phyloP scores from a whole-genome alignment of 2,888 invertebrate species.

The Koerneria pararmatus region DNA sequence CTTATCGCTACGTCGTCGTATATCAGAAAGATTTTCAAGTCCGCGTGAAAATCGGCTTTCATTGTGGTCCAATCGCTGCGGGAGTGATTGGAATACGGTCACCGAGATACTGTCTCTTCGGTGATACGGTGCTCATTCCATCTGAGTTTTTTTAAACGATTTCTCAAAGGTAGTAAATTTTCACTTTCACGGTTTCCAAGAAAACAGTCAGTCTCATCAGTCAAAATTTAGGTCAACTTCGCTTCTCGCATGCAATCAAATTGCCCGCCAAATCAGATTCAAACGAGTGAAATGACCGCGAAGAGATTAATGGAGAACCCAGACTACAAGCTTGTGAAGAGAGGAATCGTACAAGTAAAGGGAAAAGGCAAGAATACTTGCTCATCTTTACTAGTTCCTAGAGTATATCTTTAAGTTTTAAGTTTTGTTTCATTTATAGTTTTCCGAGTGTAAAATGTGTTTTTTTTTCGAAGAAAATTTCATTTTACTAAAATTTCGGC shows the following conservation, averaged over 20 bases:
- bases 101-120: conserved; percentile 56
- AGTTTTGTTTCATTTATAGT: too few species aligned
- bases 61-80: conserved; percentile 52
- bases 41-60: conserved; percentile 49
- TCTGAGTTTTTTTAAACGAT: too few species aligned
- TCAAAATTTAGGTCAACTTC: conserved; percentile 50
- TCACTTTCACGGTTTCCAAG: background rate
- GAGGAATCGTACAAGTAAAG: conserved; percentile 56
- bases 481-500: too few species aligned
- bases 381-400: too few species aligned
- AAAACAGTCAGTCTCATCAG: background rate
- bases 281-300: conserved; percentile 35
- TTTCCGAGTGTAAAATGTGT: too few species aligned
- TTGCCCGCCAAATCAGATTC: conserved; percentile 57
- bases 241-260: conserved; percentile 58
- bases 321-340: conserved; percentile 45
- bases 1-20: conserved; percentile 39
- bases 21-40: conserved; percentile 34
- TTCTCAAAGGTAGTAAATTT: background rate
- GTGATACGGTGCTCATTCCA: conserved; percentile 58
- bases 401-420: too few species aligned
- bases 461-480: too few species aligned
- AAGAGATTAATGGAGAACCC: conserved; percentile 35
- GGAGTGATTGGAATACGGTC: conserved; percentile 52
- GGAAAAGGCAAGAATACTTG: conserved; percentile 54